Evolutionary conservation across 2,113 vertebrate species (phyloP), one percentile per base, ranked within the genome.

Genomic region (Notechis scutatus): DNA sequence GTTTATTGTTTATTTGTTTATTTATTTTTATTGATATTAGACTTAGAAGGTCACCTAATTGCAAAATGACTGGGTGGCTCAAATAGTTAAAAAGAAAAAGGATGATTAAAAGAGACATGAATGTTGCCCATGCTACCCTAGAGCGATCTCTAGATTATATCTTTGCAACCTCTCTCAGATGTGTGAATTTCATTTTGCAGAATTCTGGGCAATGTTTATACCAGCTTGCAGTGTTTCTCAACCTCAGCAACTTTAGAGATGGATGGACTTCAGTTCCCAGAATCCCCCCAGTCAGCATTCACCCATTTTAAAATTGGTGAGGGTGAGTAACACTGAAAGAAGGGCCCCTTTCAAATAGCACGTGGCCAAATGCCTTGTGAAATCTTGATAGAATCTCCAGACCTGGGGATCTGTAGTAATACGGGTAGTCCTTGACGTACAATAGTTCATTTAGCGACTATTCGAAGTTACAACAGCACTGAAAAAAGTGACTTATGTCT

Each of bases 361-460:
- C 5, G 14, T 34, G 21, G 74, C 54, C 26, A 61, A 91, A 52
- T 85, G 2, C 34, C 23, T 92, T 50, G 23, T 59, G 85, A 54
- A 88, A 92, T 42, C n/a, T 47, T 21, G 52, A 61, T 21, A 69
- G 26, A 85, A 24, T 50, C n/a, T 61, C 45, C 56, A 64, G 29
- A 47, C 21, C 15, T 87, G 12, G 34, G 26, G 18, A 81, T 23
- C n/a, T 3, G 69, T 39, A 5, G 69, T 21, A 81, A 81, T 21
- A n/a, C 0, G 1, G 64, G 61, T n/a, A 69, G 29, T n/a, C 29
- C 12, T 14, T 1, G 0, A 15, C 4, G 18, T n/a, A n/a, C 12
- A 69, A 15, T 4, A 69, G 29, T n/a, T 69, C 64, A n/a, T 69
- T 69, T 69, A n/a, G 29, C 5, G 64, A 69, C 14, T 11, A 69